Conservation (phyloP, 2,113 vertebrate genomes). For the Dunckerocampus dactyliophorus region DNA sequence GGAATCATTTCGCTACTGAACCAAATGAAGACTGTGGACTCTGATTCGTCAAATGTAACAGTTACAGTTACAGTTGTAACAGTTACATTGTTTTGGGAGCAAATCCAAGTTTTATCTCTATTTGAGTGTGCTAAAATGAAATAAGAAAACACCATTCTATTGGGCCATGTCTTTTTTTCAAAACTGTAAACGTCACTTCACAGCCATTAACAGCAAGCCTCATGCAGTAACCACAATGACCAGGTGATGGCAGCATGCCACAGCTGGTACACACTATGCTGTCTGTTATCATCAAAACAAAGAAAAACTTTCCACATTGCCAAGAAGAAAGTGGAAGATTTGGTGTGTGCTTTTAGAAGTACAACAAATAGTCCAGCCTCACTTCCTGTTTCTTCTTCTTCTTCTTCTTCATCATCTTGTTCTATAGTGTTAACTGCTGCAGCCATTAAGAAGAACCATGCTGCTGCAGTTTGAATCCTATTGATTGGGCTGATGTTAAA, state of each 20-base stretch:
- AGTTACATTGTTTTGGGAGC: no score
- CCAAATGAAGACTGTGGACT: no score
- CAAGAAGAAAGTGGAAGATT: not conserved
- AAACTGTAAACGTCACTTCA: not conserved
- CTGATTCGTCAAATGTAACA: no score
- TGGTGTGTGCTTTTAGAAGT: not conserved
- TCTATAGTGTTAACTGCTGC: constrained; percentile 27
- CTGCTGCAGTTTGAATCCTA: constrained; percentile 52
- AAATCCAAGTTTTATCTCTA: no score
- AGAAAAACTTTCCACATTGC: constrained; percentile 8
- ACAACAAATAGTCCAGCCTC: not conserved
- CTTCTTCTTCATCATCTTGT: no score
- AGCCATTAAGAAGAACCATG: constrained; percentile 41
- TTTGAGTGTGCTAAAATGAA: no score
- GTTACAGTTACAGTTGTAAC: no score
- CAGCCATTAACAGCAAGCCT: not conserved
- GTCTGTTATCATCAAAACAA: constrained; percentile 1
- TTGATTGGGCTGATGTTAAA: constrained; percentile 63
- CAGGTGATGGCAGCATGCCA: constrained; percentile 74
- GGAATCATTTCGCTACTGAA: no score
- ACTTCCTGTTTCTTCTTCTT: no score
- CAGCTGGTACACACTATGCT: constrained; percentile 39
- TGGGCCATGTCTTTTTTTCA: not conserved
- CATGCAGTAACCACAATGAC: constrained; percentile 33
- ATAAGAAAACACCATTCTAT: not conserved